phyloP scores from a whole-genome alignment of 2,888 invertebrate genomes.

The Parnassius mnemosyne region DNA sequence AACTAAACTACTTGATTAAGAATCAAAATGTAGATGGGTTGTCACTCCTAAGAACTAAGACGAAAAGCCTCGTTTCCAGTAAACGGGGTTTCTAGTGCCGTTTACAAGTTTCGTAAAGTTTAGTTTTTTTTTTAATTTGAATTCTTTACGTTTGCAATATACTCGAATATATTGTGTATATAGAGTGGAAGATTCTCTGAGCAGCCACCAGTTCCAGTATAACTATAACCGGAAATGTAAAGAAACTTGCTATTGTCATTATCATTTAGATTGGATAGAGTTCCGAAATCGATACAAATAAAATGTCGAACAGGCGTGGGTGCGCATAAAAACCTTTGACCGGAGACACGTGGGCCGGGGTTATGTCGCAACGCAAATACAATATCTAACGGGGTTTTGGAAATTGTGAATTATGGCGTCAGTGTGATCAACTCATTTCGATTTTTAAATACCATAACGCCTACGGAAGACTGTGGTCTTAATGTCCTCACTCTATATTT shows the following conservation, averaged over 20 bases:
- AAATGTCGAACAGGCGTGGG: slow-evolving; percentile 30
- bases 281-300: slow-evolving; percentile 28
- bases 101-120: no score
- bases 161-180: no score
- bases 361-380: slow-evolving; percentile 37
- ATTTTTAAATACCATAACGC: slow-evolving; percentile 21
- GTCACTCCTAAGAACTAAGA: no score
- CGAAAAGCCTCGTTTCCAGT: no score
- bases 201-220: no score
- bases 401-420: slow-evolving; percentile 21
- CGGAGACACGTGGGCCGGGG: slow-evolving; percentile 34
- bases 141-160: no score
- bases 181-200: no score
- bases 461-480: not conserved
- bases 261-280: slow-evolving; percentile 11
- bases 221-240: slow-evolving; percentile 16
- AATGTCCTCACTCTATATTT: no score
- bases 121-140: no score
- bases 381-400: slow-evolving; percentile 11
- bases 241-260: slow-evolving; percentile 15
- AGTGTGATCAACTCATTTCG: slow-evolving; percentile 12
- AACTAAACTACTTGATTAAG: no score
- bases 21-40: no score
- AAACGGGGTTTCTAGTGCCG: no score
- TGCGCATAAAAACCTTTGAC: slow-evolving; percentile 40